Evolutionary conservation across 2,888 invertebrate species (phyloP).

Genomic region (Chloroclystis v-ata): DNA sequence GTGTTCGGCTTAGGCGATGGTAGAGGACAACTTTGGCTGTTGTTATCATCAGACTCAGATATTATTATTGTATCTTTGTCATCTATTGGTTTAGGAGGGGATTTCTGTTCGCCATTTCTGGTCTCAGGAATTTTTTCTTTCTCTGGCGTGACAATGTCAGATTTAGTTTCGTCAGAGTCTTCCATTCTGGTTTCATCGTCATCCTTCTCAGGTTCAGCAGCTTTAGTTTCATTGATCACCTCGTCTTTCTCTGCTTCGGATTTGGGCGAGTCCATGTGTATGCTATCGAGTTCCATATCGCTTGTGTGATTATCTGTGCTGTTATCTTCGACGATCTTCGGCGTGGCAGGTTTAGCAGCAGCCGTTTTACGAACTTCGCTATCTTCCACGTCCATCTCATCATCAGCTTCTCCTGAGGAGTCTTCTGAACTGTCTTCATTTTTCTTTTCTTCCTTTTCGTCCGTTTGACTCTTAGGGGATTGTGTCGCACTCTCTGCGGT

Average conservation of each 20-base stretch:
- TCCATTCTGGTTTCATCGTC: conserved; percentile 35
- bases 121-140: conserved; percentile 46
- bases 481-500: conserved; percentile 25
- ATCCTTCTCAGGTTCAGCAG: conserved; percentile 42
- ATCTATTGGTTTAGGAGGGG: conserved; percentile 52
- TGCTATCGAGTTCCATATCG: conserved; percentile 72
- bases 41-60: conserved; percentile 71
- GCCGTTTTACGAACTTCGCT: conserved; percentile 63
- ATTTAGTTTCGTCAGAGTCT: conserved; percentile 34
- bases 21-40: conserved; percentile 70
- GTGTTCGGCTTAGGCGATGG: conserved; percentile 64
- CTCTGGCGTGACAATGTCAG: conserved; percentile 35
- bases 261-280: conserved; percentile 71
- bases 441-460: conserved; percentile 54
- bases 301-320: conserved; percentile 72
- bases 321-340: conserved; percentile 57
- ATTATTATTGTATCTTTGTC: conserved; percentile 72
- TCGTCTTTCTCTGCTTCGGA: conserved; percentile 63
- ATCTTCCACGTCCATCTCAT: conserved; percentile 82
- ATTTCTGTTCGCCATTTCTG: conserved; percentile 52
- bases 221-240: conserved; percentile 53
- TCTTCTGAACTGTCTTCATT: conserved; percentile 77
- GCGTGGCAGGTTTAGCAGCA: conserved; percentile 60
- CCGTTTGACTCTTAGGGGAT: conserved; percentile 38
- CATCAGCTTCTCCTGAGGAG: conserved; percentile 82